A percentile compares a stretch with the other conserved stretches of the same genome.
phyloP scores from a whole-genome alignment of 2,113 vertebrate species.

The Tauraco erythrolophus region DNA sequence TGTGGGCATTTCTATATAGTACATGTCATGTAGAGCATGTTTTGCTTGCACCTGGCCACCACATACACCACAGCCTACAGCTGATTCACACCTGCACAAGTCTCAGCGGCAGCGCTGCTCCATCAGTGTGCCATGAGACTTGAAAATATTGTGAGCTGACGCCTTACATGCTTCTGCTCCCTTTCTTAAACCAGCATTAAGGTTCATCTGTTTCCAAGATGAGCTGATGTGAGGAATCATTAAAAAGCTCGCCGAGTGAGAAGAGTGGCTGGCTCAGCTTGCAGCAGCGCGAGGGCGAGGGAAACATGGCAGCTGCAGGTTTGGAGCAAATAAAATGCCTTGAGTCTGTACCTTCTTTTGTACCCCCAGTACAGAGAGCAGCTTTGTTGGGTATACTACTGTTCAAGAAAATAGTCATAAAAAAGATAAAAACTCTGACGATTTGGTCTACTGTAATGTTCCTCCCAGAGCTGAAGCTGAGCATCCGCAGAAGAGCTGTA shows the following conservation, averaged over 20 bases:
- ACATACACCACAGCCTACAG: background rate
- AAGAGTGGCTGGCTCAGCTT: background rate
- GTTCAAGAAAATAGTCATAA: background rate
- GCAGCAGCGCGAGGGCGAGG: no score
- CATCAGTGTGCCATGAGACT: background rate
- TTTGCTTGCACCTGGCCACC: background rate
- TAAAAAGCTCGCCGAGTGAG: background rate
- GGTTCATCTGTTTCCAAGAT: background rate
- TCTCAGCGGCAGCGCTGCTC: background rate
- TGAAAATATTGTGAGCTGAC: background rate
- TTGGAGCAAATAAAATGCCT: background rate
- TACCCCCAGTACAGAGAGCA: background rate
- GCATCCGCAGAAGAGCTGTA: background rate
- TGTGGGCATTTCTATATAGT: background rate
- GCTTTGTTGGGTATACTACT: background rate
- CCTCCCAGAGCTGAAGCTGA: background rate
- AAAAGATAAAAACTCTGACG: background rate
- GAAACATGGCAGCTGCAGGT: background rate
- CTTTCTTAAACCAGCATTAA: background rate
- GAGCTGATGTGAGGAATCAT: background rate
- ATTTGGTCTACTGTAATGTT: background rate
- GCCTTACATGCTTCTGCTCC: rapidly evolving
- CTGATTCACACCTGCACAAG: background rate
- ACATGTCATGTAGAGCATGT: rapidly evolving
- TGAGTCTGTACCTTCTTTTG: background rate